Base-by-base conservation (phyloP, 2,113 vertebrate genomes). In the Sinocyclocheilus maitianheensis region DNA sequence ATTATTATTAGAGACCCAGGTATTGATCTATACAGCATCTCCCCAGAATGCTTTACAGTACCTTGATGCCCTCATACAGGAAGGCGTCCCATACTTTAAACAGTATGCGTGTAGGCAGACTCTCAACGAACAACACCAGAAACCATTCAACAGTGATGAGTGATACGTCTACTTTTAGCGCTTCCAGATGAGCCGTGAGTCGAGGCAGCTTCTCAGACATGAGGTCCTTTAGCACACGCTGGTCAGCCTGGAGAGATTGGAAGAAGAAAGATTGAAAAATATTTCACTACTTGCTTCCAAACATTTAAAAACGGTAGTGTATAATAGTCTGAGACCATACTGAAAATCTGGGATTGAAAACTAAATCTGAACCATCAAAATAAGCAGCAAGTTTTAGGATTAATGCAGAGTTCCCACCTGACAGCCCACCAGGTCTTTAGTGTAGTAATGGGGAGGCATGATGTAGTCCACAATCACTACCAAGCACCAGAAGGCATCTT, bases 111-210 rank as follows among this genome's bases (percentile, higher is more conserved):
- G 96, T 97, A 83, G 97, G 94, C 60, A 99, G 93, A 88, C 94
- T 96, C 93, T 99, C 98, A 40, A 98, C 96, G 81, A 99, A 99
- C 65, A 95, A 91, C 91, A 98, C 97, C 58, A 98, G 94, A 92
- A 99, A 98, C 98, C 98, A 99, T 92, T 97, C 97, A 91, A 99
- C 98, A 60, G 97, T 97, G 91, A 97, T 89, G 34, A 97, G 95
- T 0, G 97, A 97, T 24, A 99, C 94, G 60, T 99, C 97, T 24
- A 98, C 93, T 0, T 0, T 89, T 90, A 96, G 91, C 5, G 95
- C 92, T 18, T 96, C 95, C 51, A 99, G 92, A 91, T 99, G 97
- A 82, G 96, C 91, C n/a, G 85, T 94, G 22, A 99, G 92, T 7
- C 95, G 91, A 84, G 98, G 98, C 79, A 99, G 92, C 88, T 99